Conservation (phyloP, 2,888 invertebrate species). For the Euplagia quadripunctaria region DNA sequence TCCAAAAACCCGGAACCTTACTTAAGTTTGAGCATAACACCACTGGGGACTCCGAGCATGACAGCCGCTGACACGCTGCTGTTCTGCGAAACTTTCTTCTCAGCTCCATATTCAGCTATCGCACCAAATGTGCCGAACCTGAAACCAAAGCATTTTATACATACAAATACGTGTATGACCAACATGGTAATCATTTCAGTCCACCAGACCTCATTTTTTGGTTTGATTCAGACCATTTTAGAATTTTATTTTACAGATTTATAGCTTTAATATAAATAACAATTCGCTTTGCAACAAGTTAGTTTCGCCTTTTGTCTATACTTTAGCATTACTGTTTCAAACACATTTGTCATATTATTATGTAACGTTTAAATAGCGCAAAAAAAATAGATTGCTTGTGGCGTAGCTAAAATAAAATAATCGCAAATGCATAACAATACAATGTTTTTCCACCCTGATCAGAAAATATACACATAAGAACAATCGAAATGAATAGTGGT, state of each 20-base stretch:
- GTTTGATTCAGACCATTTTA: too few species aligned
- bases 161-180: background rate
- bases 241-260: too few species aligned
- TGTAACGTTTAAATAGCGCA: too few species aligned
- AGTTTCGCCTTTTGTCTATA: too few species aligned
- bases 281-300: too few species aligned
- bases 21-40: slow-evolving; percentile 96
- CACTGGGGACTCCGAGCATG: slow-evolving; percentile 94
- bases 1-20: slow-evolving; percentile 68
- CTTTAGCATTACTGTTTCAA: too few species aligned
- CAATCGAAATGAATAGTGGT: too few species aligned
- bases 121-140: slow-evolving; percentile 96
- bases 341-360: too few species aligned
- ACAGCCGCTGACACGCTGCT: slow-evolving; percentile 95
- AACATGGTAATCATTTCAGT: too few species aligned
- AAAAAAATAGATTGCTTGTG: background rate
- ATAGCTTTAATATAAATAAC: too few species aligned
- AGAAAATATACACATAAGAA: too few species aligned
- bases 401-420: background rate
- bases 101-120: slow-evolving; percentile 95
- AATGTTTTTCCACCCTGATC: background rate
- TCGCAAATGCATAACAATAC: background rate
- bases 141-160: slow-evolving; percentile 31
- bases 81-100: slow-evolving; percentile 97
- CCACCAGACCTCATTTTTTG: too few species aligned